Conservation (phyloP, 2,888 invertebrate genomes). For the Brachypalpus laphriformis region DNA sequence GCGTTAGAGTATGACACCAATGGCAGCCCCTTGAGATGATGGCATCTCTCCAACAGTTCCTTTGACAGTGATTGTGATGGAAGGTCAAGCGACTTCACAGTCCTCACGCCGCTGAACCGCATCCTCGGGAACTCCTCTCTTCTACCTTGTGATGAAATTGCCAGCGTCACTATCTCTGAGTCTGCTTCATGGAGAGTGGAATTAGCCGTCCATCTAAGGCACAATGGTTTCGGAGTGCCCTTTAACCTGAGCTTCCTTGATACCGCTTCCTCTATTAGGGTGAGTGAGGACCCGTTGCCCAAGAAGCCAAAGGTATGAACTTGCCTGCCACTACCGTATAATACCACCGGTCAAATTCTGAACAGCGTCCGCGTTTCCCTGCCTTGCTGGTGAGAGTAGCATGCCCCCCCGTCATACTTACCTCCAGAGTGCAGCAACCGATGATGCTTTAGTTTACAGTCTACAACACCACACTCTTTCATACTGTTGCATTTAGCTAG, state of each 20-base stretch:
- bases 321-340: conserved; percentile 5
- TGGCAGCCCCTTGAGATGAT: conserved; percentile 16
- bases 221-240: conserved; percentile 11
- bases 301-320: conserved; percentile 1
- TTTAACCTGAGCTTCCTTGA: background rate
- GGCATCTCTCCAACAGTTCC: background rate
- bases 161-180: conserved; percentile 1
- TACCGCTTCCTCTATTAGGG: conserved; percentile 9
- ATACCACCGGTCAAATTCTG: conserved; percentile 13
- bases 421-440: background rate
- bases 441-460: conserved; percentile 10
- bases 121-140: background rate
- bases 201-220: conserved; percentile 34
- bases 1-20: conserved; percentile 1
- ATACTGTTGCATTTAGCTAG: background rate
- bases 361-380: background rate
- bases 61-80: background rate
- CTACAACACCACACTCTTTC: conserved; percentile 3
- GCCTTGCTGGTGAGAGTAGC: conserved; percentile 7
- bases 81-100: no score
- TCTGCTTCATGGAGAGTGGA: conserved; percentile 14
- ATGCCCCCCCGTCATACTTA: background rate
- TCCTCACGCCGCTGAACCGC: conserved; percentile 9
- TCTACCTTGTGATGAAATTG: no score
- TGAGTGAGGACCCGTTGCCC: conserved; percentile 13